Base-by-base conservation (phyloP, 2,113 vertebrate genomes). In the Monopterus albus region DNA sequence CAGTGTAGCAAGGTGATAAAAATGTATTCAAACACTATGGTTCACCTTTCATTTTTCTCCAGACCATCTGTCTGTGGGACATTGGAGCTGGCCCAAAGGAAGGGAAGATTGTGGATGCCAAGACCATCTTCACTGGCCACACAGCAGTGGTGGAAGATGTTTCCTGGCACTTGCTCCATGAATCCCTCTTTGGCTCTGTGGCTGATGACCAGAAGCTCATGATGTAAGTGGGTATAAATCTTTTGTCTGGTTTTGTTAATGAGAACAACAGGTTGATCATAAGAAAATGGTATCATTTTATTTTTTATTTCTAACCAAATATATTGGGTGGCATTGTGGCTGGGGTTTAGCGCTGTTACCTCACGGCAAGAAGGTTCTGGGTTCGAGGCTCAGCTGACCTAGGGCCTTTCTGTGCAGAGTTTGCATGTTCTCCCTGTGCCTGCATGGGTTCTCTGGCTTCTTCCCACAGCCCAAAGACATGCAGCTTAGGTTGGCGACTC, bases 131-230 rank as follows among this genome's bases (percentile, higher is more conserved):
- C 69, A 97, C 96, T 0, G 95, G 96, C n/a, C 97, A 98, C 80
- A 97, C 95, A 0, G 95, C 96, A 4, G 96, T 97, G 53, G 96
- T 98, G 50, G 96, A 98, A 81, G 96, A 98, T 0, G 96, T 98
- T 63, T 96, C 96, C 15, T 98, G 97, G 96, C 96, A 98, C 72
- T 91, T 97, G 76, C 94, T 97, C 15, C 96, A 97, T 0, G 96
- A 98, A 52, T 98, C 96, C 1, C 89, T 98, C 15, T 98, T 98
- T 83, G 97, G 96, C 79, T 98, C 96, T 0, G 95, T 98, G 59
- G 97, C 96, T 0, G 96, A 98, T 60, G 96, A 97, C 89, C 96
- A 98, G 93, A 98, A 98, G 76, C 95, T 98, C 21, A 98, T 98
- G 96, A 97, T 98, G 95, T 96, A 86, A 94, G 95, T 76, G 26